Evolutionary conservation across 2,888 invertebrate species (phyloP), one percentile per base, ranked within the genome.

Genomic region (Desoria tigrina): DNA sequence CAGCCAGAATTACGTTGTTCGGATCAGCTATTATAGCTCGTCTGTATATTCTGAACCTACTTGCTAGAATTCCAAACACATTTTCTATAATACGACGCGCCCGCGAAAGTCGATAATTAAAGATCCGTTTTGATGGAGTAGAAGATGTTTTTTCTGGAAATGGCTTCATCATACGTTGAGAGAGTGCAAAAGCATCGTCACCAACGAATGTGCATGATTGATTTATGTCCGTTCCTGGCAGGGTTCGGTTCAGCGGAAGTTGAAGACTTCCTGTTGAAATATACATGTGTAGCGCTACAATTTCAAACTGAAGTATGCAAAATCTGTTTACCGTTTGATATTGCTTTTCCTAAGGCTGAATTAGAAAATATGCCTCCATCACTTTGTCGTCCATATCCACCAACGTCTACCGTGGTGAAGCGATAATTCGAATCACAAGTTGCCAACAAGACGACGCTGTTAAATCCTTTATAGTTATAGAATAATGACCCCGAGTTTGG

Each of bases 391-490:
- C 73, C 71, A 32, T 53, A 63, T 0, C 53, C 23, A n/a, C 73
- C 73, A 18, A 73, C 42, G 42, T 73, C 71, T 0, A 73, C 61
- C 2, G 57, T 27, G n/a, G 50, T 50, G 23, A 73, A 73, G 21
- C 53, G 51, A 26, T 65, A 71, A 11, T 69, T 32, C 0, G 66
- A 56, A 45, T 71, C 68, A 53, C 53, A 53, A 26, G 53, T 53
- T 16, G 67, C 73, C 45, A 71, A 16, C 1, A 71, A 21, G 2
- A 73, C 65, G 9, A 70, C 24, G 6, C 61, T 61, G 28, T 61
- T 70, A 26, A 27, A 61, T 1, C 49, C 51, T 42, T 75, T 77
- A 53, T 74, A 73, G 39, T 72, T 73, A 28, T 65, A 72, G 32
- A 26, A 59, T 1, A 11, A 24, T 16, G 59, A 59, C 4, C 59